A percentile compares a stretch with the other conserved stretches of the same genome.
These are phyloP conservation scores for Prionailurus bengalensis DNA, from an alignment of 2,113 vertebrate species.

Conservation along the genomic window DNA sequence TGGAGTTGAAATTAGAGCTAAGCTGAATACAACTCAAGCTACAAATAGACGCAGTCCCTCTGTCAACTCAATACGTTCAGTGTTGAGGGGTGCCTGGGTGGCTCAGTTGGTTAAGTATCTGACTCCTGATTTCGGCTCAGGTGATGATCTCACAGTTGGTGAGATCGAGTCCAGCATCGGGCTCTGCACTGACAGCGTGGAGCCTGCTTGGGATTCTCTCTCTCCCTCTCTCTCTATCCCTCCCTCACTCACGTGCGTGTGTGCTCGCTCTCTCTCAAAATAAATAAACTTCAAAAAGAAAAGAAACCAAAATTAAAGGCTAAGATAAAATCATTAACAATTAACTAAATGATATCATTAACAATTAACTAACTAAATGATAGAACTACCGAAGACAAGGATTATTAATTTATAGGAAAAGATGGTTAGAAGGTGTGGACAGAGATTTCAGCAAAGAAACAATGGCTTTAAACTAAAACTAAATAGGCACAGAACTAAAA, in stretches of 20 bases:
- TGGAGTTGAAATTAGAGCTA: neutral
- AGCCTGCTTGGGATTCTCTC: no score
- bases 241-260: no score
- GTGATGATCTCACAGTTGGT: no score
- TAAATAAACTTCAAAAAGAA: no score
- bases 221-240: no score
- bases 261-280: no score
- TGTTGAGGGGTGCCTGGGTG: no score
- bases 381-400: neutral
- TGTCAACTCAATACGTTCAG: neutral
- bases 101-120: no score
- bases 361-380: conserved; percentile 17
- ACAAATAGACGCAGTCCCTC: neutral
- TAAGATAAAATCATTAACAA: conserved; percentile 40
- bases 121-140: no score
- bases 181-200: no score
- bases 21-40: neutral
- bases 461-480: neutral
- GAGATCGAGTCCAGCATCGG: no score
- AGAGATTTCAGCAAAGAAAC: neutral
- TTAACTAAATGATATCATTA: neutral
- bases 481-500: neutral
- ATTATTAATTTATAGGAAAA: neutral
- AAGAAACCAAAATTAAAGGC: neutral
- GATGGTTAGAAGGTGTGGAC: neutral